Conservation (phyloP, 2,888 invertebrate species). For the Bombylius discolor region DNA sequence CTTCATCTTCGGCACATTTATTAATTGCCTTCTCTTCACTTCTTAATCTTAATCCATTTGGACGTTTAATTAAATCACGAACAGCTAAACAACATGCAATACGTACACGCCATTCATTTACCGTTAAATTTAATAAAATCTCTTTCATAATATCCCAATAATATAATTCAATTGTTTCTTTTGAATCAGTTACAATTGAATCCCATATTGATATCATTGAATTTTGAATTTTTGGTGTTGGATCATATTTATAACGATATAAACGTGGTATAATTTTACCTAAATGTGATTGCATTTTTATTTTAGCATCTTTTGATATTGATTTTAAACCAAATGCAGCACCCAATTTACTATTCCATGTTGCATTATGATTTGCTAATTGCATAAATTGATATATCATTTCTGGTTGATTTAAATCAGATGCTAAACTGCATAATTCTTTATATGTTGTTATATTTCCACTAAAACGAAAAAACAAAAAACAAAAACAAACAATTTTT, state of each 20-base stretch:
- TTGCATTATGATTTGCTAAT: conserved; percentile 83
- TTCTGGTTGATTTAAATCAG: conserved; percentile 89
- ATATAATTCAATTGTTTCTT: conserved; percentile 53
- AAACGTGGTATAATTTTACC: conserved; percentile 78
- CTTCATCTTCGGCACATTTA: conserved; percentile 4
- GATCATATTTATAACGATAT: conserved; percentile 76
- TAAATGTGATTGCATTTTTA: conserved; percentile 67
- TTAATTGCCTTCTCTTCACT: conserved; percentile 21
- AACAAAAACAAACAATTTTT: not conserved
- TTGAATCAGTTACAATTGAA: conserved; percentile 71
- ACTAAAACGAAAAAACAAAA: conserved; percentile 38
- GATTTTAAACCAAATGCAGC: conserved; percentile 88
- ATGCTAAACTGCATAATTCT: conserved; percentile 84
- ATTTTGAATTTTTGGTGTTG: conserved; percentile 79
- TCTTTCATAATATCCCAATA: conserved; percentile 50
- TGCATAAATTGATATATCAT: conserved; percentile 93
- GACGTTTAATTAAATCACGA: conserved; percentile 64
- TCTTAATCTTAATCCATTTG: conserved; percentile 31
- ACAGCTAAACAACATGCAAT: conserved; percentile 85
- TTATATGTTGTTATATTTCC: conserved; percentile 86
- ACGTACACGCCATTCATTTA: conserved; percentile 76
- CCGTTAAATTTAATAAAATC: conserved; percentile 65
- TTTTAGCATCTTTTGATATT: conserved; percentile 70
- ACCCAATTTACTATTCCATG: conserved; percentile 85
- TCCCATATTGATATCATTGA: conserved; percentile 94